phyloP scores from a whole-genome alignment of 2,888 invertebrate species.

The Drosophila nigricruria region DNA sequence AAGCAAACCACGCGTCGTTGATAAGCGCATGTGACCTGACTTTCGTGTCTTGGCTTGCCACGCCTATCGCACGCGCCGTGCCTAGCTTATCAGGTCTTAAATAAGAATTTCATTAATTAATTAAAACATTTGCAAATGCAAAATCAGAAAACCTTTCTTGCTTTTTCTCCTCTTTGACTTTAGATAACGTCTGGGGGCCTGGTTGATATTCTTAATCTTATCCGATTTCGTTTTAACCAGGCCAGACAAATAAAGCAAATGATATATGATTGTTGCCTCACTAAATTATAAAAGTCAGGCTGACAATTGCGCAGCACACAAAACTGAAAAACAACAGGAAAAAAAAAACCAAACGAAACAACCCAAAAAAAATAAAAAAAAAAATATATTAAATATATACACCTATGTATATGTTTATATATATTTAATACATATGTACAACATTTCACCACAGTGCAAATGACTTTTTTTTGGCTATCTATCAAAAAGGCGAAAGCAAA shows the following conservation, averaged over 20 bases:
- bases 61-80: conserved; percentile 42
- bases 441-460: conserved; percentile 69
- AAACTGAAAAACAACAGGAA: conserved; percentile 23
- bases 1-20: conserved; percentile 41
- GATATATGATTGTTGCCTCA: conserved; percentile 47
- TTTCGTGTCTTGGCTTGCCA: conserved; percentile 20
- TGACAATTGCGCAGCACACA: conserved; percentile 70
- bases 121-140: conserved; percentile 18
- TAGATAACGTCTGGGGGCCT: conserved; percentile 37
- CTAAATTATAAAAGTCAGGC: conserved; percentile 45
- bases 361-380: conserved; percentile 13
- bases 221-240: conserved; percentile 22
- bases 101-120: conserved; percentile 37
- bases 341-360: neutral
- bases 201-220: conserved; percentile 19
- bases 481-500: conserved; percentile 44
- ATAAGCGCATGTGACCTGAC: conserved; percentile 76
- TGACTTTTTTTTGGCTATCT: conserved; percentile 57
- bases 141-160: neutral
- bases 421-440: conserved; percentile 1
- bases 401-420: conserved; percentile 12
- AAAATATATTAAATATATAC: conserved; percentile 8
- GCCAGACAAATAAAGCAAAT: conserved; percentile 48
- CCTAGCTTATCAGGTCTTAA: conserved; percentile 43
- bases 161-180: conserved; percentile 14